Evolutionary conservation across 1,140 invertebrate species (phyloP), one percentile per base, ranked within the genome.

Genomic region (Drosophila ambigua): DNA sequence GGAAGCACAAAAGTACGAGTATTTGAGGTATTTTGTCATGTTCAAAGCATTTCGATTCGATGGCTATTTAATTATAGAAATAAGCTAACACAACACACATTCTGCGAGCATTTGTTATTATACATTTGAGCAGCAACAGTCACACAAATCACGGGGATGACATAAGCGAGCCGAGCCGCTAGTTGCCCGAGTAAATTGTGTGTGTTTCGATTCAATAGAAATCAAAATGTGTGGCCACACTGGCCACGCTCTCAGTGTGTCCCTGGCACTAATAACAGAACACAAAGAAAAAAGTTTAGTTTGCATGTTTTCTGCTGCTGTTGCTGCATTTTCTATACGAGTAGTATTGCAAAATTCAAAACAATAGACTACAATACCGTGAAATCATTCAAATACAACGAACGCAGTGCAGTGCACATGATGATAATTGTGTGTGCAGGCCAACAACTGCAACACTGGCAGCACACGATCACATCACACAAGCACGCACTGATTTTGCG

Each of bases 211-310:
- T 69, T 57, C 45, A 73, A 77, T 59, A 64, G 13, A 48, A 58
- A 64, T 59, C 55, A 78, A 60, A 41, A 68, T 51, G 74, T 76
- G 57, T 68, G 57, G 55, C 72, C 57, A 76, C 41, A 44, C 41
- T 39, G 35, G 35, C 35, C 35, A 15, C 7, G 13, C 51, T 20
- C 31, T 39, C 44, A 41, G 26, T 43, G 28, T 26, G 71, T 53
- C 73, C 73, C 44, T 76, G 72, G 73, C 73, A 76, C 73, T 62
- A 76, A 76, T 76, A 76, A 55, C 76, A 73, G 58, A 73, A 75
- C 45, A 62, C 48, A 71, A 67, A 63, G 2, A 35, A 1, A 9
- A 39, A 39, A 39, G 35, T 39, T 39, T 39, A 31, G 44, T 61
- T 67, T 61, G 49, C 62, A 49, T 61, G 72, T 76, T 66, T 55